Percentiles rank a stretch among this genome's conserved stretches.
These are phyloP conservation scores for Hypocryptadius cinnamomeus DNA, from an alignment of 2,113 vertebrate species.

Conservation along the genomic window DNA sequence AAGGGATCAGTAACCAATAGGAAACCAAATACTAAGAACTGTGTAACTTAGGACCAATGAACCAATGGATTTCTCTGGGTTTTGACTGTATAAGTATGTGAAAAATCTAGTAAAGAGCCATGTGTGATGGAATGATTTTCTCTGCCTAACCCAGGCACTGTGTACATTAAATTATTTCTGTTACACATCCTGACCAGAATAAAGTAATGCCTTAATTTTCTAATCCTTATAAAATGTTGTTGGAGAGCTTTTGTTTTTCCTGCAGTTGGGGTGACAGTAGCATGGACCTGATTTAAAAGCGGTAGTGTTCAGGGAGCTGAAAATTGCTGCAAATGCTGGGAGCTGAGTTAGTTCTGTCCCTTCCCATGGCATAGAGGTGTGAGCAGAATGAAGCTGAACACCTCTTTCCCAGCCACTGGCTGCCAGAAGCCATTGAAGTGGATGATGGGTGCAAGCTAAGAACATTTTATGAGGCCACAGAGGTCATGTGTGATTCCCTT, in stretches of 20 bases:
- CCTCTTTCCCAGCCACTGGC: neutral
- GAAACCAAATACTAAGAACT: neutral
- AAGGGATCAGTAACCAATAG: neutral
- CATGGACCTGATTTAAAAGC: neutral
- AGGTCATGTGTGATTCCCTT: conserved; percentile 85
- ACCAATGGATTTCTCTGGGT: too few relatives aligned
- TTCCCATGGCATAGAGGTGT: rapidly evolving
- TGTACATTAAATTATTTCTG: neutral
- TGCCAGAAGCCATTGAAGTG: conserved; percentile 41
- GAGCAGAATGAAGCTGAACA: neutral
- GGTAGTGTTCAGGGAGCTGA: neutral
- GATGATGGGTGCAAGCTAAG: conserved; percentile 91
- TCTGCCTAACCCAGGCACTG: neutral
- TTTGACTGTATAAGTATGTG: neutral
- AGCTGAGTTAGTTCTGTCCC: neutral
- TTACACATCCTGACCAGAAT: neutral
- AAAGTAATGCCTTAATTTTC: neutral
- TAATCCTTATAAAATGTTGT: neutral
- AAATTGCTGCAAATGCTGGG: neutral
- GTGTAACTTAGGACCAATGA: neutral
- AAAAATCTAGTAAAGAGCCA: neutral
- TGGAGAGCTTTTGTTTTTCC: neutral
- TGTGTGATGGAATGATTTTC: neutral
- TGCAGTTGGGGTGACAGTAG: neutral
- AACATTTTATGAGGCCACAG: conserved; percentile 89